phyloP scores from a whole-genome alignment of 2,888 invertebrate species.

The Cosmia pyralina region DNA sequence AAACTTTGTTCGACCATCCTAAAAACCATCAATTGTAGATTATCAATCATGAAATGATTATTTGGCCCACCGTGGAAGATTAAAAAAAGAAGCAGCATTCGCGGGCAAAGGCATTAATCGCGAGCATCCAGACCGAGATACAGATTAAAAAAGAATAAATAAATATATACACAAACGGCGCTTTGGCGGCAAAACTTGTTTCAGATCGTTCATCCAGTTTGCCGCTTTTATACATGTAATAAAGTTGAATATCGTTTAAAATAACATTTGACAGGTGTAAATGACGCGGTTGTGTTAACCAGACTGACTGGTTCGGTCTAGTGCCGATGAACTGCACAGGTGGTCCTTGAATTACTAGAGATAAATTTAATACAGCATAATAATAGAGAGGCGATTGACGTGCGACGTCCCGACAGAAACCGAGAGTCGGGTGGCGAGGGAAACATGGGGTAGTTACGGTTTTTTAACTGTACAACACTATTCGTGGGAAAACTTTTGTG shows the following conservation, averaged over 20 bases:
- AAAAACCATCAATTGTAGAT: conserved; percentile 47
- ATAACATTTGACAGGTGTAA: conserved; percentile 80
- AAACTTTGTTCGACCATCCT: conserved; percentile 4
- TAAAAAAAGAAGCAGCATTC: conserved; percentile 69
- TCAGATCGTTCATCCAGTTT: conserved; percentile 70
- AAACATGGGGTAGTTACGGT: conserved; percentile 37
- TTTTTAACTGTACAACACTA: conserved; percentile 23
- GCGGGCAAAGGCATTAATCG: conserved; percentile 81
- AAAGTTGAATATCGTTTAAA: conserved; percentile 80
- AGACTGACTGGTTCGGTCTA: conserved; percentile 84
- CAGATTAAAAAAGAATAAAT: conserved; percentile 82
- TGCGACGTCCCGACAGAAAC: conserved; percentile 71
- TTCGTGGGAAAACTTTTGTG: background rate
- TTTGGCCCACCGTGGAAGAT: conserved; percentile 76
- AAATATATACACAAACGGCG: conserved; percentile 82
- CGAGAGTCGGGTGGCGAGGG: conserved; percentile 70
- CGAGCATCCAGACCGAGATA: conserved; percentile 80
- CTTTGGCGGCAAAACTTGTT: conserved; percentile 80
- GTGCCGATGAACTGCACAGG: conserved; percentile 88
- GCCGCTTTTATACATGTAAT: conserved; percentile 70
- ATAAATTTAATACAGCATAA: conserved; percentile 87
- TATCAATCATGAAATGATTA: conserved; percentile 47
- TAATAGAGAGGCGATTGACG: conserved; percentile 82
- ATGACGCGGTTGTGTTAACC: conserved; percentile 83
- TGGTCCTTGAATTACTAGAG: conserved; percentile 88